Evolutionary conservation across 2,888 invertebrate species (phyloP).

Genomic region (Nomada ruficornis): DNA sequence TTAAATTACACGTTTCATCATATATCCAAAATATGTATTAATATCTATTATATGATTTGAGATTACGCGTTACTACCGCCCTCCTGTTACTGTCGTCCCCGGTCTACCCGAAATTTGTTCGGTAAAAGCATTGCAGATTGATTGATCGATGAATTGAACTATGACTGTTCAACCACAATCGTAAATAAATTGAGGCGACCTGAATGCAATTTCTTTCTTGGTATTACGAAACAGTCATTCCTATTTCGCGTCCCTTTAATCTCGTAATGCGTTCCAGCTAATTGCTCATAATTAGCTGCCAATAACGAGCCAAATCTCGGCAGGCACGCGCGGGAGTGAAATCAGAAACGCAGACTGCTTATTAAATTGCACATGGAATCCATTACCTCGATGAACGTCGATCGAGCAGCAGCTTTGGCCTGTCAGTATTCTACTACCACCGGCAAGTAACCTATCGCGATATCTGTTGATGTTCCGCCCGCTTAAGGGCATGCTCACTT

Average conservation of each 20-base stretch:
- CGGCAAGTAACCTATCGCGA: neutral
- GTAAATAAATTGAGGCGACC: too few relatives aligned
- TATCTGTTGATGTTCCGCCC: constrained; percentile 14
- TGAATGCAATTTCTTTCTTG: too few relatives aligned
- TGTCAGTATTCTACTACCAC: constrained; percentile 29
- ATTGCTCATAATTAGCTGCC: constrained; percentile 29
- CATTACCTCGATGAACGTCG: constrained; percentile 50
- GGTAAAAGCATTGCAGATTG: too few relatives aligned
- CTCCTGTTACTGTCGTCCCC: too few relatives aligned
- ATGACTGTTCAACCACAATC: too few relatives aligned
- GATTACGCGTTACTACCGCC: too few relatives aligned
- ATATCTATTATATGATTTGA: too few relatives aligned
- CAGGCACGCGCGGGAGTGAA: constrained; percentile 11
- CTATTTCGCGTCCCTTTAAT: constrained; percentile 14
- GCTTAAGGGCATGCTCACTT: constrained; percentile 53
- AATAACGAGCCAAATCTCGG: constrained; percentile 18
- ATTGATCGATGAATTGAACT: too few relatives aligned
- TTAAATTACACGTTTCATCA: too few relatives aligned
- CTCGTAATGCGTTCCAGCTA: constrained; percentile 20
- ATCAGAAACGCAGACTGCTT: constrained; percentile 42
- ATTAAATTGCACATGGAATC: constrained; percentile 46
- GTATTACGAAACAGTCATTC: neutral
- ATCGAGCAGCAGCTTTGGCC: constrained; percentile 11
- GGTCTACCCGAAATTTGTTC: too few relatives aligned
- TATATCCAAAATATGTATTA: too few relatives aligned